A percentile compares a stretch with the other conserved stretches of the same genome.
Evolutionary conservation across 2,888 invertebrate species (phyloP).

Genomic region (Alloplasta piceator): DNA sequence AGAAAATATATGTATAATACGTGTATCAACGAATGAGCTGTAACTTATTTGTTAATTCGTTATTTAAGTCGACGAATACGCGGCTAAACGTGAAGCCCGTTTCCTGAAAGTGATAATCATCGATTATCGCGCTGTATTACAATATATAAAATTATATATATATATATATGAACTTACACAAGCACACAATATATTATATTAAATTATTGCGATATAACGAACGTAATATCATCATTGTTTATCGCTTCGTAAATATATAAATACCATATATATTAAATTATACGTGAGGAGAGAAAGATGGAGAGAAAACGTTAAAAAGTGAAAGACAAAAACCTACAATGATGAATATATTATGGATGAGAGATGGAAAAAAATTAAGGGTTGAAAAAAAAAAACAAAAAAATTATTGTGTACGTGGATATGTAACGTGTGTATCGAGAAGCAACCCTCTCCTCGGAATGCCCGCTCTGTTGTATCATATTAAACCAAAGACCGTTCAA

Average conservation of each 20-base stretch:
- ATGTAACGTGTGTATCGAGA: slow-evolving; percentile 69
- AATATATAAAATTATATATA: background rate
- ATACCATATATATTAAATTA: slow-evolving; percentile 40
- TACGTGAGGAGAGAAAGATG: slow-evolving; percentile 12
- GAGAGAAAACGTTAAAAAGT: slow-evolving; percentile 34
- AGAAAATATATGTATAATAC: no score
- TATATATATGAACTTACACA: slow-evolving; percentile 6
- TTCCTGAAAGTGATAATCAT: slow-evolving; percentile 39
- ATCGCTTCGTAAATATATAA: slow-evolving; percentile 45
- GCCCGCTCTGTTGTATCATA: slow-evolving; percentile 79
- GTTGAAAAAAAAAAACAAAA: slow-evolving; percentile 28
- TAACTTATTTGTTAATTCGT: slow-evolving; percentile 30
- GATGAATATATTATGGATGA: slow-evolving; percentile 32
- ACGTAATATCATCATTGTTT: slow-evolving; percentile 57
- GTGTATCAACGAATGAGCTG: slow-evolving; percentile 1
- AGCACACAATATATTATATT: slow-evolving; percentile 40
- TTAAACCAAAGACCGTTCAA: slow-evolving; percentile 82
- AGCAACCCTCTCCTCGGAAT: slow-evolving; percentile 60
- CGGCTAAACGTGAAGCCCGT: slow-evolving; percentile 28
- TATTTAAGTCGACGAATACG: slow-evolving; percentile 30
- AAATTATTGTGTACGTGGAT: slow-evolving; percentile 68
- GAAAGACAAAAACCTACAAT: background rate
- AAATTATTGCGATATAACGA: slow-evolving; percentile 52
- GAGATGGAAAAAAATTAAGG: background rate
- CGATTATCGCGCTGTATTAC: slow-evolving; percentile 32